Conservation (phyloP, 2,888 invertebrate genomes). For the Leptopterna dolabrata region DNA sequence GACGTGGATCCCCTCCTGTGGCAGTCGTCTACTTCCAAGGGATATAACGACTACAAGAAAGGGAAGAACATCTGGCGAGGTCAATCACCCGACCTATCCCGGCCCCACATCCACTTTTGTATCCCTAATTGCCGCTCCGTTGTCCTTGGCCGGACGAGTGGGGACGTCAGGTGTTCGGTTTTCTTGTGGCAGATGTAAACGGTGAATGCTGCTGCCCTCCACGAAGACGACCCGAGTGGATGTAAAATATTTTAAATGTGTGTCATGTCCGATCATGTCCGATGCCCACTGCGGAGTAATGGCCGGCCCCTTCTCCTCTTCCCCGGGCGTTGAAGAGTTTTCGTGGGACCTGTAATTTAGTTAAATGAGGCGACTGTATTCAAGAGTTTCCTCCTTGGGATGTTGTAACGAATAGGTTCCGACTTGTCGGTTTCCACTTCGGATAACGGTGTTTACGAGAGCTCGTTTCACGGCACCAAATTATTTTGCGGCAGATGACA, state of each 20-base stretch:
- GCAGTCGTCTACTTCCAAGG: neutral
- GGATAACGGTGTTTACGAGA: neutral
- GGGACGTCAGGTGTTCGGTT: neutral
- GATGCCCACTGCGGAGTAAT: neutral
- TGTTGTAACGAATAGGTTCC: neutral
- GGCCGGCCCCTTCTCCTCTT: neutral
- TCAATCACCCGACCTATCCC: neutral
- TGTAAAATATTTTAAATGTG: neutral
- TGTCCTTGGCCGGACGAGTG: neutral
- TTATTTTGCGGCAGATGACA: too few species aligned
- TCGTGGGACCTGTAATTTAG: neutral
- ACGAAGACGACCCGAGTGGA: neutral
- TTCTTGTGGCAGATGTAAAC: neutral
- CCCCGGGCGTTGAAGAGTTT: neutral
- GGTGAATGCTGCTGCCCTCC: neutral
- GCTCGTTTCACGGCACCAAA: too few species aligned
- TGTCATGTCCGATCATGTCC: neutral
- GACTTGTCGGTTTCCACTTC: neutral
- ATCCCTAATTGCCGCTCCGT: neutral
- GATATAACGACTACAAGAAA: neutral
- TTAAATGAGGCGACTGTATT: neutral
- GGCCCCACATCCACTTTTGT: constrained; percentile 5
- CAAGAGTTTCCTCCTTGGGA: neutral
- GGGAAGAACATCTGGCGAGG: neutral
- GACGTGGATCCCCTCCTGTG: neutral